Evolutionary conservation across 2,797 vertebrate species (phyloP).

Genomic region (Sebastes steindachneri): DNA sequence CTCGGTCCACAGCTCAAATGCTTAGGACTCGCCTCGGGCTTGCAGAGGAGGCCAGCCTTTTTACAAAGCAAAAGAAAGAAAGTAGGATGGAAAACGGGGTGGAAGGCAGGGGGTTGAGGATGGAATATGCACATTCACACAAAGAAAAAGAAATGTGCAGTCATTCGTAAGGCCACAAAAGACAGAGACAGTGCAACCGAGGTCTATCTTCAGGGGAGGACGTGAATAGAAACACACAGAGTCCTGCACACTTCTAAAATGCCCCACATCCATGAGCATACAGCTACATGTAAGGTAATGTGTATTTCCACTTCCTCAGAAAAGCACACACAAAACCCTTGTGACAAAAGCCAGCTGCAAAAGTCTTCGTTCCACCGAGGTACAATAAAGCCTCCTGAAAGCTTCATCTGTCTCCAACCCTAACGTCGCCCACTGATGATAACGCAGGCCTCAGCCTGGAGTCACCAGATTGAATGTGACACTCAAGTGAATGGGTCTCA

Average conservation of each 20-base stretch:
- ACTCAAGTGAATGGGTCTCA: conserved; percentile 16
- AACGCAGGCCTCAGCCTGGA: not conserved
- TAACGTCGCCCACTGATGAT: conserved; percentile 11
- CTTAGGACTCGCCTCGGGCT: conserved; percentile 46
- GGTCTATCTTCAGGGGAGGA: conserved; percentile 4
- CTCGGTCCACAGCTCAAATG: conserved; percentile 33
- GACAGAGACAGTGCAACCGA: conserved; percentile 9
- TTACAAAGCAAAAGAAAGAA: conserved; percentile 27
- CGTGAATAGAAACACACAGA: not conserved
- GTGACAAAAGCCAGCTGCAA: not conserved
- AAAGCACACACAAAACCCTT: not conserved
- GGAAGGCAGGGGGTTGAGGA: not conserved
- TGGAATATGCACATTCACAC: conserved; percentile 6
- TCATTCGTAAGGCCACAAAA: conserved; percentile 41
- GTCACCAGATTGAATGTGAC: conserved; percentile 26
- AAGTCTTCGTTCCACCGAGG: not conserved
- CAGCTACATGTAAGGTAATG: not conserved
- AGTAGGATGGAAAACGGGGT: not conserved
- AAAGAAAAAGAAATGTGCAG: conserved; percentile 18
- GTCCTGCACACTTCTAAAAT: not conserved
- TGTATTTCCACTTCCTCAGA: not conserved
- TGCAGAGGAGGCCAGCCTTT: conserved; percentile 8
- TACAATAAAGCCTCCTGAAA: conserved; percentile 25
- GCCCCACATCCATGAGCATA: not conserved
- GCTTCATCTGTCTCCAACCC: not conserved